phyloP scores from a whole-genome alignment of 1,140 invertebrate genomes.

The Hypsibius dujardini region DNA sequence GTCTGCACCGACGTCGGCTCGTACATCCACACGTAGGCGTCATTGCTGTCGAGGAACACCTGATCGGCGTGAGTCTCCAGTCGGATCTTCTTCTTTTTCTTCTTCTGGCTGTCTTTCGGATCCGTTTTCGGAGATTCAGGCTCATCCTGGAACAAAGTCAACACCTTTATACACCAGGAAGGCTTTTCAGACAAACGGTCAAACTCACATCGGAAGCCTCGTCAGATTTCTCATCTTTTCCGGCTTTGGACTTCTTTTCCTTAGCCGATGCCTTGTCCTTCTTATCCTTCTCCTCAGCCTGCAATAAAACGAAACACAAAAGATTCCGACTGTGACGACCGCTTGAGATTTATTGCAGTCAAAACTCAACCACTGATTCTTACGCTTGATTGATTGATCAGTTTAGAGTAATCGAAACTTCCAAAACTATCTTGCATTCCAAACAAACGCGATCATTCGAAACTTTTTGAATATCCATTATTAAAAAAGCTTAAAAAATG shows the following conservation, averaged over 20 bases:
- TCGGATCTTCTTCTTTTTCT: conserved; percentile 48
- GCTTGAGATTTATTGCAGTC: no score
- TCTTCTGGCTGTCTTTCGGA: conserved; percentile 30
- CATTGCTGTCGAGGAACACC: conserved; percentile 70
- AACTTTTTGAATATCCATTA: no score
- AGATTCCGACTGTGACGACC: no score
- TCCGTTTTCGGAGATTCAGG: conserved; percentile 19
- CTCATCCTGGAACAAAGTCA: conserved; percentile 15
- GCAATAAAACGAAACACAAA: no score
- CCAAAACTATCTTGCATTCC: no score
- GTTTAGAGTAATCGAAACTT: no score
- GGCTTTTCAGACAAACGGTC: neutral
- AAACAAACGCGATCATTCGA: no score
- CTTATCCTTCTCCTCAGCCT: conserved; percentile 37
- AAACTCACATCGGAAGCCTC: conserved; percentile 23
- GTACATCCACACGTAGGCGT: conserved; percentile 98
- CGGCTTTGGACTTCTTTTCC: conserved; percentile 29
- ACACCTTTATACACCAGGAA: neutral
- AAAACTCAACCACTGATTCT: no score
- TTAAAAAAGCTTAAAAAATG: no score
- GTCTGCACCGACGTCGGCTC: conserved; percentile 86
- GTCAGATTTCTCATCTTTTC: conserved; percentile 29
- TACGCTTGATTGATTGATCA: no score
- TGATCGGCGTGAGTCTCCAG: conserved; percentile 92
- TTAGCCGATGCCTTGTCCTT: conserved; percentile 27